These are phyloP conservation scores for Drosophila barbarae DNA, from an alignment of 2,888 invertebrate species.

Conservation along the genomic window DNA sequence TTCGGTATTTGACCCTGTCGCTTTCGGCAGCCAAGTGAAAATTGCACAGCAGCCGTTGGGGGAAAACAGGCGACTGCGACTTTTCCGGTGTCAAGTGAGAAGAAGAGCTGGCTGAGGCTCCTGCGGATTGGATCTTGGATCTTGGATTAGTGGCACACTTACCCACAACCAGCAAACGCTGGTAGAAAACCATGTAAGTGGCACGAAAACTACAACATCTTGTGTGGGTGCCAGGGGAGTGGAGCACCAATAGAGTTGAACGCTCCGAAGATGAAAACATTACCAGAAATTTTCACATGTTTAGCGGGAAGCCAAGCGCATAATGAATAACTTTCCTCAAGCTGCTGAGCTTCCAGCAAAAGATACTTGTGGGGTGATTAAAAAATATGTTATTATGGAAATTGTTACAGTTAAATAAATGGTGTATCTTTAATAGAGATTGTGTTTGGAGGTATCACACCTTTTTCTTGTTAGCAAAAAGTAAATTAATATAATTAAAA, in stretches of 20 bases:
- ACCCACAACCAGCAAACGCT: slow-evolving; percentile 13
- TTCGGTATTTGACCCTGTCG: slow-evolving; percentile 36
- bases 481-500: neutral
- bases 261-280: slow-evolving; percentile 25
- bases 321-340: slow-evolving; percentile 23
- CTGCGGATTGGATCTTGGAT: slow-evolving; percentile 9
- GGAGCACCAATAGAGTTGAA: slow-evolving; percentile 26
- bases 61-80: slow-evolving; percentile 34
- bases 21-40: slow-evolving; percentile 59
- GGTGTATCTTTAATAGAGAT: neutral
- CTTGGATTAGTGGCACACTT: slow-evolving; percentile 45
- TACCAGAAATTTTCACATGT: slow-evolving; percentile 21
- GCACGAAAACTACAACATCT: slow-evolving; percentile 25
- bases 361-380: slow-evolving; percentile 3
- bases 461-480: neutral
- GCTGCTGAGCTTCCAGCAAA: neutral
- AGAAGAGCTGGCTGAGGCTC: slow-evolving; percentile 28
- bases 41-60: slow-evolving; percentile 40
- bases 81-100: slow-evolving; percentile 39
- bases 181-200: slow-evolving; percentile 32
- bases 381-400: slow-evolving; percentile 6
- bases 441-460: neutral
- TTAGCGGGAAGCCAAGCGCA: slow-evolving; percentile 28
- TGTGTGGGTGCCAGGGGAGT: slow-evolving; percentile 24
- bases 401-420: neutral